phyloP scores from a whole-genome alignment of 1,140 invertebrate genomes.

The Meloidogyne chitwoodi region DNA sequence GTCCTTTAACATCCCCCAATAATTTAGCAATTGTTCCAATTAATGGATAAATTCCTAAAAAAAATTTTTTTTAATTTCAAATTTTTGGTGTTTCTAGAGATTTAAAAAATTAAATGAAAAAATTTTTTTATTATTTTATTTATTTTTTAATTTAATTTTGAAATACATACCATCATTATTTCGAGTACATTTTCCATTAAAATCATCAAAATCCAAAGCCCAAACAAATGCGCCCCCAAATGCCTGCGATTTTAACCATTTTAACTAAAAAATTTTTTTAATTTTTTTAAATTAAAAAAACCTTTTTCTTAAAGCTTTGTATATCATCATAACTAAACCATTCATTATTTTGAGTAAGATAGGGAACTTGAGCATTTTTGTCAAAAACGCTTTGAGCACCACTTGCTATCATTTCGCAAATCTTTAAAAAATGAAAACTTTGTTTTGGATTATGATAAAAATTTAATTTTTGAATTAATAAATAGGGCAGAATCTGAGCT shows the following conservation, averaged over 20 bases:
- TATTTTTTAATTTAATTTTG: not conserved
- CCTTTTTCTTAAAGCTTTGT: conserved; percentile 58
- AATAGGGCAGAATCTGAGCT: no score
- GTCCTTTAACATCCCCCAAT: conserved; percentile 23
- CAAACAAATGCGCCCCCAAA: conserved; percentile 92
- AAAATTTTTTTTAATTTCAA: not conserved
- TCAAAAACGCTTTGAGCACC: conserved; percentile 74
- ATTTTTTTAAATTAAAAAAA: no score
- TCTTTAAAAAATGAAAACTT: conserved; percentile 6
- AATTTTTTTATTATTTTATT: no score
- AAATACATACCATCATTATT: conserved; percentile 60
- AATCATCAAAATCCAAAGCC: conserved; percentile 94
- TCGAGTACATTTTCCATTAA: conserved; percentile 69
- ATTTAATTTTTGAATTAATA: no score
- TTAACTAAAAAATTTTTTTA: conserved; percentile 68
- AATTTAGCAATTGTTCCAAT: conserved; percentile 75
- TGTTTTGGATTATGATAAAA: not conserved
- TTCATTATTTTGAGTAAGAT: conserved; percentile 73
- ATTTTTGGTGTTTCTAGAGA: no score
- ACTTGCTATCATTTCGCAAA: conserved; percentile 82
- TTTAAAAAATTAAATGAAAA: no score
- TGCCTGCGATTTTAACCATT: conserved; percentile 81
- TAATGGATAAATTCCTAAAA: conserved; percentile 75
- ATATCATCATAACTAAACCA: conserved; percentile 88
- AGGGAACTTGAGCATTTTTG: conserved; percentile 75